Base-by-base conservation (phyloP, 1,140 invertebrate genomes). In the Dermatophagoides farinae region DNA sequence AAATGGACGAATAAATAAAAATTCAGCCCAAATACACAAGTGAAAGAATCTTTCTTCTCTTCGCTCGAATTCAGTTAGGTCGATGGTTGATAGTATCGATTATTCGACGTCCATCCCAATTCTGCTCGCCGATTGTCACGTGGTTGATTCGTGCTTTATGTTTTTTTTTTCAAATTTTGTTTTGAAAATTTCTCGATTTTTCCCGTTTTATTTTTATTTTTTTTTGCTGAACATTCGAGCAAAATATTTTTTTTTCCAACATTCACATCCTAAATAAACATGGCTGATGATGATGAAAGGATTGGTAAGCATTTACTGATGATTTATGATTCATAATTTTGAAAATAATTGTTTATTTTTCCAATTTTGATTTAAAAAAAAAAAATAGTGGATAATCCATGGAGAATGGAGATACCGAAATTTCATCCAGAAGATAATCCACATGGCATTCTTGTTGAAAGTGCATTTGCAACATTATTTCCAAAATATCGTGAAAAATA, bases 401-500 rank as follows among this genome's bases (percentile, higher is more conserved):
- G 58, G 58, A 37, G n/a, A 18, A 60, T 60, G 76, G 88, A 90
- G 79, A 83, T 93, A 63, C 88, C 88, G 1, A 78, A 81, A 69
- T 97, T 97, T 70, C 85, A 81, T 57, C 80, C 81, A 38, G 82
- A 91, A 69, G 84, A 98, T 71, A 97, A 95, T 74, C 87, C 85
- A 65, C 78, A 86, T 77, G 84, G 86, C 1, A 67, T 86, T 14
- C 65, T 83, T 0, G 78, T 79, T 64, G 83, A 87, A 69, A 85
- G 82, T 66, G 82, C 82, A 0, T 89, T 89, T 73, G 82, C 83
- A 0, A 82, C 80, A 1, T 67, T 87, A 23, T 89, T 87, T 69
- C 96, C 78, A 70, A 84, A 88, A 72, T 99, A 99, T 71, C 77
- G 93, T 61, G 96, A 99, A 75, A 84, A 89, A 67, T 99, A 99